Conservation (phyloP, 2,113 vertebrate species). For the Megalops atlanticus region DNA sequence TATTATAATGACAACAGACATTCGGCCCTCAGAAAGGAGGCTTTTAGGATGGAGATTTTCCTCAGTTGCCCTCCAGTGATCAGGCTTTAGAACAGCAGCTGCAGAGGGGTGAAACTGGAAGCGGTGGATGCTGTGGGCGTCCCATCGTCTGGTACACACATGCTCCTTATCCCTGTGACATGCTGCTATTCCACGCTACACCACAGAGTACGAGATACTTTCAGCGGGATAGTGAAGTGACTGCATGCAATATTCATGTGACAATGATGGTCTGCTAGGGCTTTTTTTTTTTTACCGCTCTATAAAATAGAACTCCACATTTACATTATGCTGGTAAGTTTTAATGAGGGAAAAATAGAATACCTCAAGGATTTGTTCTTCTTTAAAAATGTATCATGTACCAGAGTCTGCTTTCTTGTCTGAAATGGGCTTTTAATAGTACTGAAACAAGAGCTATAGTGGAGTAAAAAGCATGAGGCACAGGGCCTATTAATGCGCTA, state of each 20-base stretch:
- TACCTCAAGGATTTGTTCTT: background rate
- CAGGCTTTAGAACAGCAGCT: too few relatives aligned
- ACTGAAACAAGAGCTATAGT: background rate
- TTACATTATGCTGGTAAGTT: background rate
- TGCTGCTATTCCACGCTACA: background rate
- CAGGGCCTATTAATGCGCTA: background rate
- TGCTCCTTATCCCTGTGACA: background rate
- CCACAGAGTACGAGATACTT: background rate
- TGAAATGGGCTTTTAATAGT: slow-evolving; percentile 11
- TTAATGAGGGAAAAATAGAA: background rate
- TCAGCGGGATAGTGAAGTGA: background rate
- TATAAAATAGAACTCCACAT: background rate
- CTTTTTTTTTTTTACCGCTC: background rate
- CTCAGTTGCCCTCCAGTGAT: background rate
- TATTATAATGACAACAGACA: too few relatives aligned
- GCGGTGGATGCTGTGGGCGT: background rate
- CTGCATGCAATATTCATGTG: background rate
- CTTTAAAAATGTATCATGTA: slow-evolving; percentile 1
- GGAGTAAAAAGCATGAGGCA: background rate
- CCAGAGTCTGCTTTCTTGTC: background rate
- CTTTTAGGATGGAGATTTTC: background rate
- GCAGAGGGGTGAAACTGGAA: too few relatives aligned
- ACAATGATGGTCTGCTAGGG: background rate
- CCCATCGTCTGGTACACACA: too few relatives aligned
- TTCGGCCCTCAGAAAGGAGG: too few relatives aligned